Percentiles rank a stretch among this genome's conserved stretches.
Conservation (phyloP, 2,888 invertebrate genomes). For the Leptinotarsa tumamoca region DNA sequence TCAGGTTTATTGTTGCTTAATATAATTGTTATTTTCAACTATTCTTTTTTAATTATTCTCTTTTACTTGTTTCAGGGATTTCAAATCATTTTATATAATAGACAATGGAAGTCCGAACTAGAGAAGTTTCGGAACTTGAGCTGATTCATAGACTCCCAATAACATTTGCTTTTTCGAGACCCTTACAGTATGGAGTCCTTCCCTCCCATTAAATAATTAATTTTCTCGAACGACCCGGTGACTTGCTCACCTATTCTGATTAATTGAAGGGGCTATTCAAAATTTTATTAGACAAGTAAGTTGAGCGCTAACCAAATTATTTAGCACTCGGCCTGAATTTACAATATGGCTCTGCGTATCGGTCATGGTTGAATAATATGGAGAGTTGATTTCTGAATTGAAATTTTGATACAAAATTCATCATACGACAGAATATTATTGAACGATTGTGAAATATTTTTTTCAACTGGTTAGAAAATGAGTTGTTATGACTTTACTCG, state of each 20-base stretch:
- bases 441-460: too few relatives aligned
- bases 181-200: not conserved
- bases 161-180: too few relatives aligned
- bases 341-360: conserved; percentile 26
- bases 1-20: too few relatives aligned
- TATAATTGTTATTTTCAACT: too few relatives aligned
- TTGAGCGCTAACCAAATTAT: conserved; percentile 41
- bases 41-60: too few relatives aligned
- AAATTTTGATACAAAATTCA: not conserved
- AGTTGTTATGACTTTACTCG: too few relatives aligned
- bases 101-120: too few relatives aligned
- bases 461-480: too few relatives aligned
- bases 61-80: too few relatives aligned
- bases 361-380: conserved; percentile 6
- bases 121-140: too few relatives aligned
- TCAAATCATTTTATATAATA: too few relatives aligned
- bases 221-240: conserved; percentile 14
- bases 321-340: conserved; percentile 39
- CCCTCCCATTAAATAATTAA: conserved; percentile 8
- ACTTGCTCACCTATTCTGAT: conserved; percentile 46
- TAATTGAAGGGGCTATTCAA: conserved; percentile 47
- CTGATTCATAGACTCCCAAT: too few relatives aligned
- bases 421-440: not conserved
- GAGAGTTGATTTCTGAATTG: not conserved
- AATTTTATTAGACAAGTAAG: conserved; percentile 47